Base-by-base conservation (phyloP, 2,113 vertebrate species). In the Drymodes brunneopygia region DNA sequence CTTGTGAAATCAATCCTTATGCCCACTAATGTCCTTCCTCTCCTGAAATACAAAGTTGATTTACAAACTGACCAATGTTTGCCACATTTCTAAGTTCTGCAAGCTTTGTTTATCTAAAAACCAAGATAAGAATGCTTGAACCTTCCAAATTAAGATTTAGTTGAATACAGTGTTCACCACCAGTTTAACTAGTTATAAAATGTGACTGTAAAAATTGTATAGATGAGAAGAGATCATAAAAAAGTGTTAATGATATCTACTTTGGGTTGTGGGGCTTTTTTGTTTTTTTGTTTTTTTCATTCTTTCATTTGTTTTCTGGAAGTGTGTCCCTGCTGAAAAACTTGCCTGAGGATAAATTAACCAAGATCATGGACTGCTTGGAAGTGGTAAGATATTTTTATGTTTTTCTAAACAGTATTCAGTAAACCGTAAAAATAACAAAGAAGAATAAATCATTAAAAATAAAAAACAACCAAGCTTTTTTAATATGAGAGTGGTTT, bases 351-450 rank as follows among this genome's bases (percentile, higher is more conserved):
- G 99, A 99, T 95, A 99, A 99, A 86, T 96, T 99, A 88, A 98
- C 98, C 84, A 99, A 98, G 97, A 98, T 99, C 78, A 98, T 99
- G 51, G 99, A 99, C 97, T 99, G 99, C 95, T 97, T 99, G 78
- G 98, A 99, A 98, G 98, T 99, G 97, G 99, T 99, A 98, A 99
- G 99, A 97, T 20, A 81, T 40, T 74, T 58, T 94, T 85, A 79
- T 81, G 18, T 57, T 78, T 87, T 94, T 54, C 50, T 77, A 36
- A 81, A 8, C 14, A 44, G 8, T 40, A 29, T 40, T 80, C 36
- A 8, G 6, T 47, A 47, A 82, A 22, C 33, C 69, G 72, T n/a
- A 17, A 86, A 73, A 83, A 72, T 36, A 62, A 38, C 2, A n/a
- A 71, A 44, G 22, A 40, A 62, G 5, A 48, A 67, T 33, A 72